phyloP scores from a whole-genome alignment of 1,140 invertebrate species.

The Sesamia nonagrioides region DNA sequence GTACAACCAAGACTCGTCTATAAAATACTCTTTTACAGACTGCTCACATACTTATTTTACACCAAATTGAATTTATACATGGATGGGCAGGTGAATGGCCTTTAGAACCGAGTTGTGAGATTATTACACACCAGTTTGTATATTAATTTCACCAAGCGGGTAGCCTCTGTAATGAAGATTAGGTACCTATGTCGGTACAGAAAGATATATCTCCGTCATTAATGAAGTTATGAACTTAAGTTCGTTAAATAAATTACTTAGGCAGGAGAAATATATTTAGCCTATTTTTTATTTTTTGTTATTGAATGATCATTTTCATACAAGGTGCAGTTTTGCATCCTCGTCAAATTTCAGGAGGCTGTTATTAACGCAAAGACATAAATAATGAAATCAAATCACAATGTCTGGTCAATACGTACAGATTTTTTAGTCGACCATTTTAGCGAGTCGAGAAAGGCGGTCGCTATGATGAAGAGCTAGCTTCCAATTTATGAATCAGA shows the following conservation, averaged over 20 bases:
- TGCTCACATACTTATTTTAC: neutral
- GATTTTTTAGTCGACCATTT: too few species aligned
- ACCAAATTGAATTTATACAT: neutral
- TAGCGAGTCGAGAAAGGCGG: too few species aligned
- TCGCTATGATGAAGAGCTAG: too few species aligned
- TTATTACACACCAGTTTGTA: constrained; percentile 22
- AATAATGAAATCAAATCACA: too few species aligned
- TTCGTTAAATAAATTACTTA: constrained; percentile 8
- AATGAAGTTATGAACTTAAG: constrained; percentile 25
- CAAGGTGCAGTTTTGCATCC: too few species aligned
- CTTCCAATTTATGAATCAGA: too few species aligned
- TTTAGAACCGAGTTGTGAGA: constrained; percentile 10
- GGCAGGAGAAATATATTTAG: neutral
- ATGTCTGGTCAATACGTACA: too few species aligned
- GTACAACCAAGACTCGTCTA: too few species aligned
- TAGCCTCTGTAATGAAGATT: constrained; percentile 16
- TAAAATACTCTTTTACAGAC: too few species aligned
- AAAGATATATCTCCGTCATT: neutral
- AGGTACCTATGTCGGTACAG: neutral
- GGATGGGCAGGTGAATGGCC: neutral
- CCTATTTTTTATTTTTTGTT: neutral
- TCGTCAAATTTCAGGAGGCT: too few species aligned
- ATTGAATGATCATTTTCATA: too few species aligned
- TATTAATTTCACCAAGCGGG: constrained; percentile 25
- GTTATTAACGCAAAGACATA: too few species aligned